Evolutionary conservation across 2,113 vertebrate genomes (phyloP), one percentile per base, ranked within the genome.

Genomic region (Pollachius pollachius): DNA sequence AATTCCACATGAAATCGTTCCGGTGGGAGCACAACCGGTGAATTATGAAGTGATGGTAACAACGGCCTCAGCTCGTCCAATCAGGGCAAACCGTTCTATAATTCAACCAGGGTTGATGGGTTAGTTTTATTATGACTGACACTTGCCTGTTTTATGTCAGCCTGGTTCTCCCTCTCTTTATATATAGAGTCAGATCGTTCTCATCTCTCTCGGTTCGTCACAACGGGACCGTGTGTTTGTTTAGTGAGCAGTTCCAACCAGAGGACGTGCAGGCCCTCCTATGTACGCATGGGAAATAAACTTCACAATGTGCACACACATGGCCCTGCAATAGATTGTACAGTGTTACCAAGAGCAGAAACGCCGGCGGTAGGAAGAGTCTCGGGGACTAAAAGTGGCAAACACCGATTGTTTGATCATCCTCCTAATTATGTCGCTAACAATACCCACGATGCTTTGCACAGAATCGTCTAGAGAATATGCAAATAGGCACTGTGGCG

Each of bases 51-150:
- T 78, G 72, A 70, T 64, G 77, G 81, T 84, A 89, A 81, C 85
- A 90, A 82, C 83, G 80, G 86, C 78, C 85, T 89, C 86, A 90
- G 87, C 86, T 89, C 88, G 89, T 90, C 88, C 88, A 87, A 91
- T 91, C 91, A 89, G 69, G 30, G 70, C 34, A 64, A 71, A 77
- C 73, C 87, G 88, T 92, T 92, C 86, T 90, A 92, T 92, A 90
- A 91, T 92, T 92, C 89, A 90, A 83, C 78, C 86, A 80, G 69
- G 82, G 75, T 83, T 88, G 85, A 82, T 15, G 86, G 86, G 79
- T 84, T 88, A 88, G 79, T 82, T 82, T 85, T 89, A 92, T 87
- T 86, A 87, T 84, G 81, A 87, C 85, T 79, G 85, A 84, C 80
- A 77, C 82, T 65, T 67, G 78, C 74, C 82, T 83, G 89, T 91